A percentile compares a stretch with the other conserved stretches of the same genome.
These are phyloP conservation scores for Melanaphis sacchari DNA, from an alignment of 1,140 invertebrate species.

Conservation along the genomic window DNA sequence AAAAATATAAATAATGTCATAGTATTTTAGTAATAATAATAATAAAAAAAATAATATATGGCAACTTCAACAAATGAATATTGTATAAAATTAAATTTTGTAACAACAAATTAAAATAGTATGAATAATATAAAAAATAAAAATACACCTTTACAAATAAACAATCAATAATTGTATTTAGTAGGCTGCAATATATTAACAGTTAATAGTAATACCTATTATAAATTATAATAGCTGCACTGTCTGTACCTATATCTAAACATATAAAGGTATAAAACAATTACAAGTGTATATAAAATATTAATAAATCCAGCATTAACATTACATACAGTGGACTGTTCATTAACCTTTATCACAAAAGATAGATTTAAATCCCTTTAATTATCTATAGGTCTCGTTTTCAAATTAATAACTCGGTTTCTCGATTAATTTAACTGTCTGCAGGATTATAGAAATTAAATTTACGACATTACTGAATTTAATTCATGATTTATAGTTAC, in stretches of 20 bases:
- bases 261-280: background rate
- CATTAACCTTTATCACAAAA: background rate
- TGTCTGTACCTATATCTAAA: background rate
- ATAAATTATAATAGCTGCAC: background rate
- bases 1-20: background rate
- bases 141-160: background rate
- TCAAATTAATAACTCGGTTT: constrained; percentile 11
- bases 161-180: background rate
- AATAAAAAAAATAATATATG: background rate
- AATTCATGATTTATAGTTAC: background rate
- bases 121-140: background rate
- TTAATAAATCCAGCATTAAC: background rate
- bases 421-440: constrained; percentile 1
- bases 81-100: background rate
- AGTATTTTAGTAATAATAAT: background rate
- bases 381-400: background rate
- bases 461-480: background rate
- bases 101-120: background rate
- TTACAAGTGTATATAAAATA: background rate
- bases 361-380: background rate
- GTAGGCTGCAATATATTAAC: background rate
- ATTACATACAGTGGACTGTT: background rate
- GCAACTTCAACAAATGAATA: background rate
- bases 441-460: background rate
- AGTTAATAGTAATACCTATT: background rate